A percentile compares a stretch with the other conserved stretches of the same genome.
phyloP scores from a whole-genome alignment of 2,797 vertebrate genomes.

The Manis javanica region DNA sequence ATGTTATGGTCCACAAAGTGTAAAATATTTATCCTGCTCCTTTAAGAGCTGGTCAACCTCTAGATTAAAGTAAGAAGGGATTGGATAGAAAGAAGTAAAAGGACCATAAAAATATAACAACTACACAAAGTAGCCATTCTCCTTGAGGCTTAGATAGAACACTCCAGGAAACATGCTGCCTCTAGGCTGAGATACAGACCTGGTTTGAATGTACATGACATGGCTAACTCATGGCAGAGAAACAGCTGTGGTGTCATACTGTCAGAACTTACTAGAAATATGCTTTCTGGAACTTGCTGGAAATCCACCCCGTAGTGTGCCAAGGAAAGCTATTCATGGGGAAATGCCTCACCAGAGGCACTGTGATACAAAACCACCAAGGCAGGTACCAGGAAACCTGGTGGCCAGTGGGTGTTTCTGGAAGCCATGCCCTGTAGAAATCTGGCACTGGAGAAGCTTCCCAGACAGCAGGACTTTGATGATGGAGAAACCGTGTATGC shows the following conservation, averaged over 20 bases:
- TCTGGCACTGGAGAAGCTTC: no score
- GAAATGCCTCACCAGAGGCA: background rate
- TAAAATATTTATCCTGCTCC: background rate
- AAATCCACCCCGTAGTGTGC: background rate
- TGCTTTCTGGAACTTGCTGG: background rate
- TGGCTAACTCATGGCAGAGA: background rate
- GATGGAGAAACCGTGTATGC: background rate
- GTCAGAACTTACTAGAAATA: background rate
- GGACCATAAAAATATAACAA: background rate
- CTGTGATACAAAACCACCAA: background rate
- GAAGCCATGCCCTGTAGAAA: background rate
- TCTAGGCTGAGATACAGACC: background rate
- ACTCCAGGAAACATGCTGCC: background rate
- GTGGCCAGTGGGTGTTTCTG: background rate
- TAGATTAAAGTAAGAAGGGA: background rate
- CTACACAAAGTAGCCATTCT: background rate
- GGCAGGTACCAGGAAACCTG: background rate
- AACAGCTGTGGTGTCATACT: background rate
- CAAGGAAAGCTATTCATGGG: background rate
- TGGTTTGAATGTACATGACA: background rate
- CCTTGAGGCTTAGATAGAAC: background rate
- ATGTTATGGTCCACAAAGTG: background rate
- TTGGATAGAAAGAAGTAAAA: background rate
- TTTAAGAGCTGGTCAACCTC: background rate
- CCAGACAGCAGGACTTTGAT: no score